Conservation (phyloP, 2,888 invertebrate genomes). For the Pinctada fucata region DNA sequence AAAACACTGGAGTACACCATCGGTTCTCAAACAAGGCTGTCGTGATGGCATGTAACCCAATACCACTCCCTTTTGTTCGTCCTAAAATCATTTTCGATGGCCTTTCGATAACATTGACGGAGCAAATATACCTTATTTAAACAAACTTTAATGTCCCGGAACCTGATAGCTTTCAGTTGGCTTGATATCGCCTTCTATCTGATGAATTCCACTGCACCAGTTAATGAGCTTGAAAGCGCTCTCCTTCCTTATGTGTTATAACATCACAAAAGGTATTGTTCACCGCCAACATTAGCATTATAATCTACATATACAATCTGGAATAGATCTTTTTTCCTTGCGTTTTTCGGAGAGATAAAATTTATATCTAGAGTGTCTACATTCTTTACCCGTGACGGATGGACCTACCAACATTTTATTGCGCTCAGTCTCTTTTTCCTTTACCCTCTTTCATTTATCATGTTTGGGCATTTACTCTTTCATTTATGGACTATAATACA, state of each 20-base stretch:
- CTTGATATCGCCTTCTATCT: not conserved
- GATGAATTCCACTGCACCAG: not conserved
- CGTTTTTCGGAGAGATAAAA: not conserved
- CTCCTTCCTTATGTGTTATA: not conserved
- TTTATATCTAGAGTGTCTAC: not conserved
- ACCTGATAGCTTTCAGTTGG: constrained; percentile 14
- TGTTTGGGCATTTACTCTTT: too few species aligned
- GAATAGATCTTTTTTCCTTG: not conserved
- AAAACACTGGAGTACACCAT: too few species aligned
- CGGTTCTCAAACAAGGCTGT: not conserved
- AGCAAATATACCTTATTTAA: constrained; percentile 3
- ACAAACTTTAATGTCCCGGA: not conserved
- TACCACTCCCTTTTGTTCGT: not conserved
- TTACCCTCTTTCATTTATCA: too few species aligned
- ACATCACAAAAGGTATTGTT: too few species aligned
- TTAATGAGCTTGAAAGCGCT: not conserved
- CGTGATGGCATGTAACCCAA: not conserved
- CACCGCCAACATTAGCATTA: too few species aligned
- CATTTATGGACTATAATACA: too few species aligned
- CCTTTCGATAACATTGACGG: constrained; percentile 2
- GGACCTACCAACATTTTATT: not conserved
- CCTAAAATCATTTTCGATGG: not conserved
- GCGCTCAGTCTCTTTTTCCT: not conserved
- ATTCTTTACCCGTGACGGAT: not conserved
- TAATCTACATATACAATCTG: too few species aligned